Base-by-base conservation (phyloP, 2,113 vertebrate genomes). In the Spheniscus mendiculus region DNA sequence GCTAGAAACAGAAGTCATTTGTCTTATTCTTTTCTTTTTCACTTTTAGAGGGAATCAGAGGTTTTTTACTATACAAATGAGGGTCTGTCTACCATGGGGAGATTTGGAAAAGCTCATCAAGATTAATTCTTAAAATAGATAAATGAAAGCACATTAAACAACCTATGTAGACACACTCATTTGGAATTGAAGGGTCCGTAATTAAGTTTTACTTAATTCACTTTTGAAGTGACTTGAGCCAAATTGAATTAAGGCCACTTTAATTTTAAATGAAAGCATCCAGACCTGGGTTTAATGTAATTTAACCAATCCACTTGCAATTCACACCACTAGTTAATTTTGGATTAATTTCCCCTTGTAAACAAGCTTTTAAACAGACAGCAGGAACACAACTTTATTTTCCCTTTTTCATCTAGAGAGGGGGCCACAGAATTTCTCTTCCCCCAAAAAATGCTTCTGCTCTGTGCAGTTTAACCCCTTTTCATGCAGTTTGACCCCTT, bases 161-260 rank as follows among this genome's bases (percentile, higher is more conserved):
- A 93, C 87, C 95, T 53, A n/a, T 77, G 95, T 92, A 80, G 97
- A 80, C 83, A 93, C 85, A 92, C 71, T 96, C 93, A 53, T 86
- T 93, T 94, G 90, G 85, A 97, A 95, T 97, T 97, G 96, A 95
- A 84, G 85, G 87, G 92, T 56, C 81, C 0, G 0, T 97, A 97
- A 97, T 97, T 96, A 95, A 92, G 96, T 97, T 97, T 96, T 83
- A 81, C 74, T 96, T 93, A 92, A 97, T 97, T 95, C 93, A 94
- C 93, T 94, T 97, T 94, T 92, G 93, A 95, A 96, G 96, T 53
- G 62, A 97, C 92, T 97, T 90, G 78, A 88, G 95, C 85, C 96
- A 97, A 96, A 97, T 97, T 95, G 85, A 97, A 97, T 97, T 97
- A 96, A 83, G 93, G 85, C 84, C 79, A 93, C 95, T 97, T 95